Evolutionary conservation across 2,113 vertebrate species (phyloP).

Genomic region (Melanocharis versteri): DNA sequence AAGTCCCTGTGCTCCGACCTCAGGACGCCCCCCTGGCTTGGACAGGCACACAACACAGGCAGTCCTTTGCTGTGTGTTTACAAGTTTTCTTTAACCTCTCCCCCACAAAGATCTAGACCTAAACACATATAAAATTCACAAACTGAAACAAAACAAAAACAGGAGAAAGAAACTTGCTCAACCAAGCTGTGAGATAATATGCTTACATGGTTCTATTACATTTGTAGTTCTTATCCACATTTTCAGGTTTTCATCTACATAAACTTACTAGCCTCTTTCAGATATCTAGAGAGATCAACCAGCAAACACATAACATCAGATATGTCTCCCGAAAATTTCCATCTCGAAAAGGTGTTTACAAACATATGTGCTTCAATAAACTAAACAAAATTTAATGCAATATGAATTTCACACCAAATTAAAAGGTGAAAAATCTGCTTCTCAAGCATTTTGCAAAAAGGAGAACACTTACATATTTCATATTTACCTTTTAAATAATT

Average conservation of each 20-base stretch:
- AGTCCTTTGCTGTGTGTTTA: background rate
- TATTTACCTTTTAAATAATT: background rate
- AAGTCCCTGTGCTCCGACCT: background rate
- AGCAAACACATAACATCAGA: background rate
- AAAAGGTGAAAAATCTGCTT: background rate
- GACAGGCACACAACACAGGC: background rate
- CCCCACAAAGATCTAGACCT: background rate
- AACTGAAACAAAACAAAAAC: background rate
- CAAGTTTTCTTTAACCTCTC: background rate
- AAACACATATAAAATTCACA: background rate
- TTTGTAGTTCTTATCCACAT: background rate
- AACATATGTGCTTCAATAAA: background rate
- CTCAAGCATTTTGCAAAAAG: background rate
- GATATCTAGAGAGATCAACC: background rate
- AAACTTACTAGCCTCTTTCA: background rate
- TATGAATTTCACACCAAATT: background rate
- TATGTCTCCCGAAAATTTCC: background rate
- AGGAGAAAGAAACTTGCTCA: background rate
- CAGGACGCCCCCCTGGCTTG: fast-evolving
- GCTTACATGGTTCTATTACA: background rate
- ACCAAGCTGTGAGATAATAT: background rate
- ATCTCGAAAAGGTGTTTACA: background rate
- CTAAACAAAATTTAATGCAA: background rate
- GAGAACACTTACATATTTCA: background rate
- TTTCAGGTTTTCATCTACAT: background rate